Percentiles rank a stretch among this genome's conserved stretches.
Conservation (phyloP, 1,140 invertebrate species). For the Penaeus indicus region DNA sequence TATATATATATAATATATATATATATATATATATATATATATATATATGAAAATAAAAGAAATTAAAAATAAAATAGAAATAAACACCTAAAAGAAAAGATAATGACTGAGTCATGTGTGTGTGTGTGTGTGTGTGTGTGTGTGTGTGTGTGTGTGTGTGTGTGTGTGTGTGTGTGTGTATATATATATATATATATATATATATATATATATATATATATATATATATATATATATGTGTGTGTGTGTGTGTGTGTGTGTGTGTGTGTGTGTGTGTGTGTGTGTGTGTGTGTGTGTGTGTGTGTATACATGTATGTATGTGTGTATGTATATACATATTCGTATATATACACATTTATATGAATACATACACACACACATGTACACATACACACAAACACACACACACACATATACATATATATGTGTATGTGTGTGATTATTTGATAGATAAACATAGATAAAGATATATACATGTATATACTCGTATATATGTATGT, state of each 20-base stretch:
- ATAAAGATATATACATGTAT: not conserved
- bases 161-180: no score
- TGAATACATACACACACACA: no score
- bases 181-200: no score
- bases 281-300: fast-evolving
- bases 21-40: not conserved
- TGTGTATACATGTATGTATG: not conserved
- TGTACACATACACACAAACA: not conserved
- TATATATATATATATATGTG: no score
- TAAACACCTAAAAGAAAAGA: not conserved
- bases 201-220: no score
- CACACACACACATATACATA: not conserved
- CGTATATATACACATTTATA: no score
- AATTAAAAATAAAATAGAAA: not conserved
- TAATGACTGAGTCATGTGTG: no score
- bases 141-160: no score
- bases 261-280: no score
- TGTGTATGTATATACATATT: no score
- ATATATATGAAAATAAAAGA: not conserved
- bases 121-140: no score
- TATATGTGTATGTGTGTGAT: not conserved
- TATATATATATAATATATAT: not conserved
- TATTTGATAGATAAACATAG: not conserved
- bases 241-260: no score
- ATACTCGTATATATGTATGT: not conserved